phyloP scores from a whole-genome alignment of 2,113 vertebrate species.

The Heteronetta atricapilla region DNA sequence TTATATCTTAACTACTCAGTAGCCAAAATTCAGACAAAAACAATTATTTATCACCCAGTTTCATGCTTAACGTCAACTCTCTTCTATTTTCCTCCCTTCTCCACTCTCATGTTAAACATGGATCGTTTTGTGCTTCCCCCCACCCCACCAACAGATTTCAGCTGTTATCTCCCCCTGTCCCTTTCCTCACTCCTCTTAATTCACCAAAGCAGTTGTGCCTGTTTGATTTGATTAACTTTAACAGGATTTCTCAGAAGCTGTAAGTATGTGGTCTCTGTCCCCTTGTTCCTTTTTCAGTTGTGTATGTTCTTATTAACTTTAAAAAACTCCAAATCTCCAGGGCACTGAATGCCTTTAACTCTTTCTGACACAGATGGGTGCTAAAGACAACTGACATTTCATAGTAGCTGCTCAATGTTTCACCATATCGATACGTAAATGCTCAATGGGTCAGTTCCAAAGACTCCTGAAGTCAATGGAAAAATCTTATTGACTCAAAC shows the following conservation, averaged over 20 bases:
- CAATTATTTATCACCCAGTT: background rate
- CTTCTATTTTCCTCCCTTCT: background rate
- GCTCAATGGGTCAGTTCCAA: background rate
- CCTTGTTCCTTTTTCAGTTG: background rate
- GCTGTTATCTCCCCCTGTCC: background rate
- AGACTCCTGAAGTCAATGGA: constrained; percentile 32
- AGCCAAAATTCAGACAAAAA: background rate
- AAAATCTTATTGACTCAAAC: constrained; percentile 45
- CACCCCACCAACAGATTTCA: background rate
- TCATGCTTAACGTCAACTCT: background rate
- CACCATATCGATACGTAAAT: background rate
- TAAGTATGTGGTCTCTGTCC: constrained; percentile 9
- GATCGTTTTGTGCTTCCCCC: background rate
- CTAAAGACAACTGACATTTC: background rate
- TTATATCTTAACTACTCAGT: background rate
- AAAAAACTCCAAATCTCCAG: constrained; percentile 27
- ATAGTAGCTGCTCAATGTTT: background rate
- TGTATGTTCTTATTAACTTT: constrained; percentile 43
- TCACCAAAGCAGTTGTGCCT: constrained; percentile 15
- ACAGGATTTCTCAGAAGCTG: constrained; percentile 28
- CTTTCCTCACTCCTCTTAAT: constrained; percentile 21
- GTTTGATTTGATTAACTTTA: constrained; percentile 53
- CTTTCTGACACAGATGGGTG: background rate
- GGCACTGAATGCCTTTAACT: background rate
- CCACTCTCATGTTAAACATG: background rate